phyloP scores from a whole-genome alignment of 2,113 vertebrate genomes.

The Tretioscincus oriximinensis region DNA sequence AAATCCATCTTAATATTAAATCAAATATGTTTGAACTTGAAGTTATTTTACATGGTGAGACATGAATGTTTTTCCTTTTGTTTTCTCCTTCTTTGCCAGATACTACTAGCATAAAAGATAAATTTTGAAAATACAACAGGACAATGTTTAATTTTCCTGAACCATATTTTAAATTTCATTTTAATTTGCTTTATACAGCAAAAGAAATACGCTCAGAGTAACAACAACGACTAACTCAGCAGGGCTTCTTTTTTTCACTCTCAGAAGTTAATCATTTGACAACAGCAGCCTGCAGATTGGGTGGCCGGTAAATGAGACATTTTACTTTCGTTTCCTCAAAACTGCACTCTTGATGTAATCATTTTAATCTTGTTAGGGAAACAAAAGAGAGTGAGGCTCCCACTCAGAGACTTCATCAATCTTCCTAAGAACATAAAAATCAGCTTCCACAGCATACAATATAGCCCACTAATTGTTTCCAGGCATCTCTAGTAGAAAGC shows the following conservation, averaged over 20 bases:
- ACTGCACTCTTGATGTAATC: no score
- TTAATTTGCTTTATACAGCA: not conserved
- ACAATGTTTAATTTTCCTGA: not conserved
- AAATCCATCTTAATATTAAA: not conserved
- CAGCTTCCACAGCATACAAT: no score
- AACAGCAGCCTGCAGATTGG: no score
- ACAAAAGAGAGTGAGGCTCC: no score
- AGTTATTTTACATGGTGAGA: not conserved
- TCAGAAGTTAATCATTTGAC: not conserved
- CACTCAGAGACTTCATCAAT: no score
- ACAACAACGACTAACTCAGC: not conserved
- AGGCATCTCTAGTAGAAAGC: no score
- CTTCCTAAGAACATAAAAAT: no score
- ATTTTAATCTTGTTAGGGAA: no score
- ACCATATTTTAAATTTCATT: not conserved
- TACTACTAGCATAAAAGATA: not conserved
- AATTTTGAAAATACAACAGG: not conserved
- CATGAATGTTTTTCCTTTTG: not conserved
- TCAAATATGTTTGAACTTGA: not conserved
- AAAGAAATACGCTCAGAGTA: not conserved
- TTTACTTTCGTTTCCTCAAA: no score
- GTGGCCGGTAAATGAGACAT: no score
- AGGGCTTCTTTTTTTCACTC: not conserved
- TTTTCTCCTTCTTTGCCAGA: not conserved
- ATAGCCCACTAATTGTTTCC: no score